Base-by-base conservation (phyloP, 2,888 invertebrate species). In the Branchellion lobata region DNA sequence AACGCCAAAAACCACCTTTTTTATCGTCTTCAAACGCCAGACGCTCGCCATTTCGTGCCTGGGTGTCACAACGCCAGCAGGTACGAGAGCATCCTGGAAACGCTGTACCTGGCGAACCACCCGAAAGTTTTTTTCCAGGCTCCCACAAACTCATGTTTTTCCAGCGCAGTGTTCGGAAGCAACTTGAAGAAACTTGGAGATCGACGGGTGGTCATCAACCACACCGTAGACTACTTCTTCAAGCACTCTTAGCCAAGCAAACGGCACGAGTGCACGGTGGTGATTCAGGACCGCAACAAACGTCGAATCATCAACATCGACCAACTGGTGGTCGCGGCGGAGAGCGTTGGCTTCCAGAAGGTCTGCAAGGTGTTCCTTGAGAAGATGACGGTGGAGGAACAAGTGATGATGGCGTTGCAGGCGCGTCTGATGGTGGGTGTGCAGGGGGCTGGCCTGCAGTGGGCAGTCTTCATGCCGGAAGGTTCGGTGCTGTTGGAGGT, bases 391-490 rank as follows among this genome's bases (percentile, higher is more conserved):
- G 8, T 78, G 18, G 33, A 53, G 0, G 53, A 71, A 18, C 80
- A 80, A 34, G 31, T 80, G 14, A 24, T 33, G 34, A 11, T 33
- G 14, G 33, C 47, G 69, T 74, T 74, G 24, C 71, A 40, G 18
- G 27, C 76, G 31, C 24, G 27, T 14, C 34, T 80, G 1, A 31
- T 79, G 53, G 57, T 80, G 5, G 81, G 81, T 1, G 76, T 81
- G 31, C 75, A 80, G 69, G 81, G 81, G 31, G 81, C 81, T 5
- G 81, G 79, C 21, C 77, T 81, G 0, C 81, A 81, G 76, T 81
- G 81, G 81, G 47, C 75, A 29, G 24, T 79, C 11, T 81, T 81
- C 76, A 81, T 81, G 81, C 68, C 69, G 18, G 27, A 34, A 14
- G 76, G 71, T 1, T 79, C 81, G 3, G 51, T 31, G 24, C 79